Evolutionary conservation across 2,888 invertebrate species (phyloP), one percentile per base, ranked within the genome.

Genomic region (Antheraea assamensis): DNA sequence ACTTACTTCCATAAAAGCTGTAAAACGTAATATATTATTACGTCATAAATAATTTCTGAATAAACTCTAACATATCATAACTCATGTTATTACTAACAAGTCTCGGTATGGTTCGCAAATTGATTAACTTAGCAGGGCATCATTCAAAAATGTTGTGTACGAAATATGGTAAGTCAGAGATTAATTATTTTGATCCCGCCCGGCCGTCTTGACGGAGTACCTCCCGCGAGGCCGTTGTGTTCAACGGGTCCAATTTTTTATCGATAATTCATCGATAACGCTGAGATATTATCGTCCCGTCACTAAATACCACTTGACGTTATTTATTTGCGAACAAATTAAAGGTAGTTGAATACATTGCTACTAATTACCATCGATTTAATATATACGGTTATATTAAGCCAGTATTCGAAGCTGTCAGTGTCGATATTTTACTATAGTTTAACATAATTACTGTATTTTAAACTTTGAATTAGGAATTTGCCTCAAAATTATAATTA

Each of bases 161-260:
- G 85, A 81, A 85, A 88, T 87, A 82, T 87, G 86, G 88, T 88
- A 90, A 90, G 84, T 82, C 82, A 82, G 85, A 92, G 91, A 92
- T 93, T 90, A 92, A 93, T 93, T 92, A 90, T 92, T 92, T 90
- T 87, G 89, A 90, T 92, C 88, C 87, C 85, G 80, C 83, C 82
- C 80, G 79, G 81, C 75, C 79, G 68, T 78, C 77, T 84, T 84
- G 84, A 85, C 83, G 82, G 81, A 76, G 77, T 79, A 74, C 81
- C 83, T 80, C 80, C 80, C 80, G 82, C 78, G 80, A 76, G 77
- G 75, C 74, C 61, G 70, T 74, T 76, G 73, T 78, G 73, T 73
- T 72, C 77, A 75, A 77, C 73, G 35, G n/a, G 35, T 77, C 71
- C 73, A 74, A 76, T 75, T 81, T 80, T 68, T 68, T 79, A 83